phyloP scores from a whole-genome alignment of 2,888 invertebrate genomes.

The Meandrusa payeni region DNA sequence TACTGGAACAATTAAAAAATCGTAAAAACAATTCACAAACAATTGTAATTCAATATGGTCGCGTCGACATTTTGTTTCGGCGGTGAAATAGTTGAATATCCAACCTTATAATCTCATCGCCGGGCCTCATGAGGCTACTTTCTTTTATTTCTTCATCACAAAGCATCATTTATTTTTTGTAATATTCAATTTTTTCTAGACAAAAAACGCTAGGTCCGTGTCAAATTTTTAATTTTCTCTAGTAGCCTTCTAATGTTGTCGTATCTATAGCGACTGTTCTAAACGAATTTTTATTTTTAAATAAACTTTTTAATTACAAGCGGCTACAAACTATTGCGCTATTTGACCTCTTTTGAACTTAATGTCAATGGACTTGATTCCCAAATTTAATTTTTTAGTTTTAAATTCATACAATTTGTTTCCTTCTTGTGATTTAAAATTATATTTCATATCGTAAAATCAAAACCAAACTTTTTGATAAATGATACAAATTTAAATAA shows the following conservation, averaged over 20 bases:
- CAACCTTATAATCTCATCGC: slow-evolving; percentile 74
- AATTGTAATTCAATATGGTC: slow-evolving; percentile 46
- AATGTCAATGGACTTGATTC: slow-evolving; percentile 27
- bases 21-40: slow-evolving; percentile 25
- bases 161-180: slow-evolving; percentile 74
- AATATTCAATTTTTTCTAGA: slow-evolving; percentile 73
- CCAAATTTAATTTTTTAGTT: too few species aligned
- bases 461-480: too few species aligned
- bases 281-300: slow-evolving; percentile 40
- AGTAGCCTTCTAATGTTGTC: slow-evolving; percentile 49
- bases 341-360: slow-evolving; percentile 52
- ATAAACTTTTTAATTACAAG: slow-evolving; percentile 17
- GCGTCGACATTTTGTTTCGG: slow-evolving; percentile 40
- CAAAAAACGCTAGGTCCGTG: slow-evolving; percentile 56
- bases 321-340: slow-evolving; percentile 32
- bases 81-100: slow-evolving; percentile 43
- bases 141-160: slow-evolving; percentile 76
- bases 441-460: too few species aligned
- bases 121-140: slow-evolving; percentile 61
- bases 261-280: slow-evolving; percentile 59
- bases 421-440: too few species aligned
- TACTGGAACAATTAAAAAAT: slow-evolving; percentile 51
- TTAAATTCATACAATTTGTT: too few species aligned
- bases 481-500: too few species aligned
- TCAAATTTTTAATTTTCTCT: slow-evolving; percentile 58